phyloP scores from a whole-genome alignment of 2,888 invertebrate genomes.

The Nineta flava region DNA sequence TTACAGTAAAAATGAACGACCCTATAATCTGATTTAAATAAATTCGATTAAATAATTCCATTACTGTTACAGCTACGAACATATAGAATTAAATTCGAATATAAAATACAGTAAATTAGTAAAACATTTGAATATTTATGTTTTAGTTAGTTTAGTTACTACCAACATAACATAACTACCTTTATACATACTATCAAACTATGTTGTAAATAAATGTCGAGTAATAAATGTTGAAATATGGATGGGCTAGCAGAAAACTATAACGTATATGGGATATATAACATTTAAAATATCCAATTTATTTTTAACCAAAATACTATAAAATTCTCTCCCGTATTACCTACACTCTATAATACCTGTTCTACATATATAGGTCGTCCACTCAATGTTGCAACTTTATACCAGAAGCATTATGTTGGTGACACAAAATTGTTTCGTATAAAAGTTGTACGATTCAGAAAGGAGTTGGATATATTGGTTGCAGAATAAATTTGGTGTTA shows the following conservation, averaged over 20 bases:
- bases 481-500: too few relatives aligned
- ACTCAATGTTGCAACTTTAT: too few relatives aligned
- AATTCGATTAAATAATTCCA: slow-evolving; percentile 1
- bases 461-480: background rate
- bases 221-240: background rate
- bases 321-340: background rate
- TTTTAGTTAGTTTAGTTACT: background rate
- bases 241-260: background rate
- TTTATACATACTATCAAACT: background rate
- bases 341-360: too few relatives aligned
- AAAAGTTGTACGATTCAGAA: background rate
- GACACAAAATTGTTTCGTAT: background rate
- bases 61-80: background rate
- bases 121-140: slow-evolving; percentile 1
- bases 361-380: too few relatives aligned
- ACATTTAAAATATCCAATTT: background rate
- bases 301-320: background rate
- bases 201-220: background rate
- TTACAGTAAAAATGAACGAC: background rate
- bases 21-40: background rate
- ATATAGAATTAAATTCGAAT: background rate
- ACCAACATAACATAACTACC: background rate
- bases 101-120: background rate
- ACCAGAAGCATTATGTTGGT: background rate
- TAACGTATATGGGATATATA: background rate